These are phyloP conservation scores for Galeopsomyia nigrocyanea DNA, from an alignment of 2,888 invertebrate genomes.

Conservation along the genomic window DNA sequence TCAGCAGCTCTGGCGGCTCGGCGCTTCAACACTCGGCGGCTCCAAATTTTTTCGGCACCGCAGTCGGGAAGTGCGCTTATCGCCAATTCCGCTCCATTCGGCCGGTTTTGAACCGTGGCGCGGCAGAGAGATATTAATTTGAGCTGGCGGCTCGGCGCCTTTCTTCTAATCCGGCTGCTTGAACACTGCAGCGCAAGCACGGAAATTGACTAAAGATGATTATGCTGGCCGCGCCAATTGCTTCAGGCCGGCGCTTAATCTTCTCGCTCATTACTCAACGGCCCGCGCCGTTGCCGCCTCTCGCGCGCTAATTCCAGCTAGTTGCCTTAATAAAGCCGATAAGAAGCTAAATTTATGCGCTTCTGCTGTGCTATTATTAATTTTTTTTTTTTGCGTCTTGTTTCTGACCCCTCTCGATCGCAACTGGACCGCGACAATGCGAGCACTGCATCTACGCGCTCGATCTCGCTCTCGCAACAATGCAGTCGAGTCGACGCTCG, in stretches of 20 bases:
- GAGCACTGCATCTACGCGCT: constrained; percentile 25
- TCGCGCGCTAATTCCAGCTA: too few species aligned
- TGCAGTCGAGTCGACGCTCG: constrained; percentile 7
- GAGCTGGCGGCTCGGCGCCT: neutral
- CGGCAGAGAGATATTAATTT: constrained; percentile 13
- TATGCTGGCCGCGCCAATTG: too few species aligned
- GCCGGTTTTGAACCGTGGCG: constrained; percentile 48
- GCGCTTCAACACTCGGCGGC: neutral
- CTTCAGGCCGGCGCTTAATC: too few species aligned
- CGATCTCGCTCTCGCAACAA: constrained; percentile 16
- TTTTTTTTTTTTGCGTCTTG: neutral
- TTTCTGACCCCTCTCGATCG: neutral
- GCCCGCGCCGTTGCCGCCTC: too few species aligned
- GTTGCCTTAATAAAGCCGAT: too few species aligned
- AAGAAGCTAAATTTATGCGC: neutral
- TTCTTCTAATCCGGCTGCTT: too few species aligned
- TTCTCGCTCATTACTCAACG: too few species aligned
- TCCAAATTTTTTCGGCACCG: neutral
- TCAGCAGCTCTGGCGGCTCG: neutral
- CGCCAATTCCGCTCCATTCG: constrained; percentile 65
- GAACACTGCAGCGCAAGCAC: too few species aligned
- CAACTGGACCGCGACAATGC: constrained; percentile 15
- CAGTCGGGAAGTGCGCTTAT: constrained; percentile 57
- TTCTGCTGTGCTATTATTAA: too few species aligned
- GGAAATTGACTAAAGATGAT: too few species aligned